These are phyloP conservation scores for Hydrozoanthus tunicans DNA, from an alignment of 64 coral and sea anemone species.

Conservation along the genomic window DNA sequence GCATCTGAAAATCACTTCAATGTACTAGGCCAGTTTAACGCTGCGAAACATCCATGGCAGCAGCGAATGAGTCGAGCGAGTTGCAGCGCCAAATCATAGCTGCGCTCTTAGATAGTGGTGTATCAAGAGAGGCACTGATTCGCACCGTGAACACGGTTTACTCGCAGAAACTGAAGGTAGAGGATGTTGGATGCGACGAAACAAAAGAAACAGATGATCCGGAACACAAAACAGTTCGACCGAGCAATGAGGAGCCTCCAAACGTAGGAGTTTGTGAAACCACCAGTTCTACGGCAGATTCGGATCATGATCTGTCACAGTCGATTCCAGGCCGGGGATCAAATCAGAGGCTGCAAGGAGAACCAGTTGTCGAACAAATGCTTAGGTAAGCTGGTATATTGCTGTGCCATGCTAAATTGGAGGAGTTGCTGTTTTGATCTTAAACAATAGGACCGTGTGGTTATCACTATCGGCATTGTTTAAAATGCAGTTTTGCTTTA, in stretches of 20 bases:
- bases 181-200: constrained; percentile 1
- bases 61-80: constrained; percentile 47
- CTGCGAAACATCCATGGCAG: constrained; percentile 53
- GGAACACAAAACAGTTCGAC: constrained; percentile 40
- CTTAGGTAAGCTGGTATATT: constrained; percentile 45
- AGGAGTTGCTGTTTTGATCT: neutral
- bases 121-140: constrained; percentile 71
- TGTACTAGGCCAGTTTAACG: neutral
- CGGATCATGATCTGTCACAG: constrained; percentile 30
- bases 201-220: constrained; percentile 2
- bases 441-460: neutral
- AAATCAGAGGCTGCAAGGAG: constrained; percentile 18
- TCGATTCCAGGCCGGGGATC: neutral
- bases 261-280: constrained; percentile 21
- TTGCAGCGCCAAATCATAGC: constrained; percentile 68
- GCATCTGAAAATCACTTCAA: constrained; percentile 10
- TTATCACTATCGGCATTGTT: constrained; percentile 14
- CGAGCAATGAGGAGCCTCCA: constrained; percentile 23
- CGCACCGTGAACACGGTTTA: constrained; percentile 53
- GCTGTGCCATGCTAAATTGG: neutral
- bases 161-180: constrained; percentile 25
- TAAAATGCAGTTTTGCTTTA: neutral
- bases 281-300: constrained; percentile 1
- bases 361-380: constrained; percentile 64
- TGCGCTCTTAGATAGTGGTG: constrained; percentile 74